A percentile compares a stretch with the other conserved stretches of the same genome.
phyloP scores from a whole-genome alignment of 2,797 vertebrate species.

The Dendrocincla fuliginosa region DNA sequence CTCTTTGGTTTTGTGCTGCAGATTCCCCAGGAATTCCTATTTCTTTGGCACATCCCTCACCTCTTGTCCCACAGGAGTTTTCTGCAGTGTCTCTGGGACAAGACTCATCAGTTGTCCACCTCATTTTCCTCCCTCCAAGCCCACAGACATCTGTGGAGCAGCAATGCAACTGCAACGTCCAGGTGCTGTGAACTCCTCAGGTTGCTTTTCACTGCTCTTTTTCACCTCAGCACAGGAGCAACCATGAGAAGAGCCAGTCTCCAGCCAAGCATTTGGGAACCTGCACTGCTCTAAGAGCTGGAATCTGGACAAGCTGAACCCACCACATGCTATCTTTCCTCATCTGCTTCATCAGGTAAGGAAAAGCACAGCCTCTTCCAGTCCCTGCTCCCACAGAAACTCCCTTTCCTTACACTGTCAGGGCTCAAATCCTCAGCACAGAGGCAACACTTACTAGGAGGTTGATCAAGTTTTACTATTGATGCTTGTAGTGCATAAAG shows the following conservation, averaged over 20 bases:
- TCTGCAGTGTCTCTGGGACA: background rate
- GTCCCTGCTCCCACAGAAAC: background rate
- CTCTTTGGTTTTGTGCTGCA: background rate
- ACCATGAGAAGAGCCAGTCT: background rate
- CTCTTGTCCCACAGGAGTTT: background rate
- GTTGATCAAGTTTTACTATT: slow-evolving; percentile 96
- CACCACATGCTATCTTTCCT: rapidly evolving
- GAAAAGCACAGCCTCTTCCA: background rate
- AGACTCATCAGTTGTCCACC: background rate
- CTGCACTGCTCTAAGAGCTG: background rate
- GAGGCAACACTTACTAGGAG: slow-evolving; percentile 89
- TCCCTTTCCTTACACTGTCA: background rate
- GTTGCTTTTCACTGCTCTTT: background rate
- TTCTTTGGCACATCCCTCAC: background rate
- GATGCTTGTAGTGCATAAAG: slow-evolving; percentile 99
- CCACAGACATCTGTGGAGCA: background rate
- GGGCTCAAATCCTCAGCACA: background rate
- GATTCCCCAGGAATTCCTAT: background rate
- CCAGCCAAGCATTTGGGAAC: background rate
- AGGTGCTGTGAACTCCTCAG: background rate
- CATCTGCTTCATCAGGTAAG: background rate
- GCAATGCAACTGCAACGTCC: background rate
- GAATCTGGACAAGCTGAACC: background rate
- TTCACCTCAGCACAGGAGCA: background rate
- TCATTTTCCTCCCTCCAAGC: background rate